Conservation (phyloP, 2,797 vertebrate species). For the Chaunax sp. region DNA sequence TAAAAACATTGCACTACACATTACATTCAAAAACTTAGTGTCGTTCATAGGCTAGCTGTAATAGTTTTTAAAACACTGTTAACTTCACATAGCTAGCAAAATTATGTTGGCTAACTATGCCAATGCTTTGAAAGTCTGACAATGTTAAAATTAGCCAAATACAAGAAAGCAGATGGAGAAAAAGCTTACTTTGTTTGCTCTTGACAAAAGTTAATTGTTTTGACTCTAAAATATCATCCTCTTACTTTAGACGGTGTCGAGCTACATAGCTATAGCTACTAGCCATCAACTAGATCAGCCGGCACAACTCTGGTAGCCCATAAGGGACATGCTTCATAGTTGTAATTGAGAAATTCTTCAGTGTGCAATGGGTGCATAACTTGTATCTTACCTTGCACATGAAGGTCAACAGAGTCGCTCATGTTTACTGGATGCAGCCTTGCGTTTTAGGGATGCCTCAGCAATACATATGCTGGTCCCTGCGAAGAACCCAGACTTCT, state of each 20-base stretch:
- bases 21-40: neutral
- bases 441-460: too few species aligned
- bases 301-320: slow-evolving; percentile 23
- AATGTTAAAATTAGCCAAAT: neutral
- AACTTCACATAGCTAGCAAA: neutral
- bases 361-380: neutral
- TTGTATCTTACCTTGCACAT: too few species aligned
- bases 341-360: neutral
- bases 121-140: too few species aligned
- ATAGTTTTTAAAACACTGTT: neutral
- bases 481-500: neutral
- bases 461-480: too few species aligned
- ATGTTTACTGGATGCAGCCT: too few species aligned
- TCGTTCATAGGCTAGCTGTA: neutral
- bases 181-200: slow-evolving; percentile 21
- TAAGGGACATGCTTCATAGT: neutral
- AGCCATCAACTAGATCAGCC: neutral
- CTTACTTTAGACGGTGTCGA: neutral
- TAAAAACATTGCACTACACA: neutral
- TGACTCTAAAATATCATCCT: neutral
- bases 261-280: neutral
- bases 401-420: too few species aligned
- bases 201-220: neutral
- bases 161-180: neutral
- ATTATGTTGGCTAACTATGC: neutral